A percentile compares a stretch with the other conserved stretches of the same genome.
phyloP scores from a whole-genome alignment of 1,140 invertebrate genomes.

The Ceratoteleas bidentatus region DNA sequence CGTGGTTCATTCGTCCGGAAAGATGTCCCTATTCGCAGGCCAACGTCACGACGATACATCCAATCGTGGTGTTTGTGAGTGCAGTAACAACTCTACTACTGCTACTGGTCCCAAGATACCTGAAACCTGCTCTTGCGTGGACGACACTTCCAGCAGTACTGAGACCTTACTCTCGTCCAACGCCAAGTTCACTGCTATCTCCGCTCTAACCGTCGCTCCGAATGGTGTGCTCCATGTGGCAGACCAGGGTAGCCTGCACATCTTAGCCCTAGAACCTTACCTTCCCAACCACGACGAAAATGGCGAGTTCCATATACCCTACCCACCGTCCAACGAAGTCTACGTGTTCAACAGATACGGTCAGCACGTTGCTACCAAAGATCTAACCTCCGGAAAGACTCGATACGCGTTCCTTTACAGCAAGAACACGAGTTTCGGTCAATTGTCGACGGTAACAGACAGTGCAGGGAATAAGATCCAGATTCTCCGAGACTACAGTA shows the following conservation, averaged over 20 bases:
- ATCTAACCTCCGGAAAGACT: slow-evolving; percentile 94
- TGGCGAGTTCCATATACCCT: too few species aligned
- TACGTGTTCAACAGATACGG: slow-evolving; percentile 97
- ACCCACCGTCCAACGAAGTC: slow-evolving; percentile 93
- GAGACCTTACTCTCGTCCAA: slow-evolving; percentile 94
- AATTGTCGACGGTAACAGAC: slow-evolving; percentile 95
- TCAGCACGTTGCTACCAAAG: slow-evolving; percentile 96
- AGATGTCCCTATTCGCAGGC: slow-evolving; percentile 91
- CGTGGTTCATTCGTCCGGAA: slow-evolving; percentile 90
- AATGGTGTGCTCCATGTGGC: slow-evolving; percentile 96
- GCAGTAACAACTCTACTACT: slow-evolving; percentile 74
- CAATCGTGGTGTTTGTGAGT: slow-evolving; percentile 75
- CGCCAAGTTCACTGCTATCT: slow-evolving; percentile 94
- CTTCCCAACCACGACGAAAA: too few species aligned
- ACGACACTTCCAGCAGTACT: slow-evolving; percentile 86
- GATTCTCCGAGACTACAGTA: slow-evolving; percentile 94
- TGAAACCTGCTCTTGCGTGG: slow-evolving; percentile 82
- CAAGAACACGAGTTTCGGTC: slow-evolving; percentile 97
- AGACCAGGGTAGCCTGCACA: slow-evolving; percentile 95
- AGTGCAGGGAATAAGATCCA: slow-evolving; percentile 96
- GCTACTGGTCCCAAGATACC: slow-evolving; percentile 79
- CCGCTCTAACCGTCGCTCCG: slow-evolving; percentile 94
- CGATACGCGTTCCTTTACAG: slow-evolving; percentile 97
- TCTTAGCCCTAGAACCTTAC: slow-evolving; percentile 94
- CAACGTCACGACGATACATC: slow-evolving; percentile 84